phyloP scores from a whole-genome alignment of 1,140 invertebrate genomes.

The Temnothorax nylanderi region DNA sequence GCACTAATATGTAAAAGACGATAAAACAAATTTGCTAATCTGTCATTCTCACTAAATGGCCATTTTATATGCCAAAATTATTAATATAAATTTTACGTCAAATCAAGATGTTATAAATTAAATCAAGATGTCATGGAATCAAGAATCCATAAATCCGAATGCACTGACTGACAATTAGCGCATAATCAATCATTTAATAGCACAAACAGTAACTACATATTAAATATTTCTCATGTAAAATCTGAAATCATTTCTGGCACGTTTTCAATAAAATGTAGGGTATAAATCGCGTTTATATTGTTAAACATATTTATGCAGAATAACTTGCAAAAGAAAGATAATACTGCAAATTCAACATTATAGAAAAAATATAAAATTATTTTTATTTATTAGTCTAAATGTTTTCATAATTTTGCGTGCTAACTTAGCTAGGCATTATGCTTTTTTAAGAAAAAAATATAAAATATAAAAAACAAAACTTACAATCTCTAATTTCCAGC shows the following conservation, averaged over 20 bases:
- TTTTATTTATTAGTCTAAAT: not conserved
- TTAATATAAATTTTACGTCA: conserved; percentile 33
- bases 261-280: not conserved
- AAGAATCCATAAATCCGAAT: conserved; percentile 24
- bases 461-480: not conserved
- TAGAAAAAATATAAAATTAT: not conserved
- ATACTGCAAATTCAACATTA: not conserved
- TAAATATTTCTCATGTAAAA: conserved; percentile 11
- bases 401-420: not conserved
- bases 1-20: not conserved
- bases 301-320: not conserved
- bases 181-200: conserved; percentile 40
- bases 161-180: conserved; percentile 4
- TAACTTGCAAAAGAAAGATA: not conserved
- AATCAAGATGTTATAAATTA: conserved; percentile 23
- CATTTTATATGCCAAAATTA: conserved; percentile 27
- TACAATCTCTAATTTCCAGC: not conserved
- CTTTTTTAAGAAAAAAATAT: not conserved
- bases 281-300: not conserved
- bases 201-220: not conserved
- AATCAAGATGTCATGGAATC: not conserved
- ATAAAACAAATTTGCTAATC: conserved; percentile 5
- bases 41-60: conserved; percentile 31
- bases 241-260: not conserved
- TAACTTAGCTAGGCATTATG: not conserved